These are phyloP conservation scores for Zaprionus ornatus DNA, from an alignment of 1,140 invertebrate species.

Conservation along the genomic window DNA sequence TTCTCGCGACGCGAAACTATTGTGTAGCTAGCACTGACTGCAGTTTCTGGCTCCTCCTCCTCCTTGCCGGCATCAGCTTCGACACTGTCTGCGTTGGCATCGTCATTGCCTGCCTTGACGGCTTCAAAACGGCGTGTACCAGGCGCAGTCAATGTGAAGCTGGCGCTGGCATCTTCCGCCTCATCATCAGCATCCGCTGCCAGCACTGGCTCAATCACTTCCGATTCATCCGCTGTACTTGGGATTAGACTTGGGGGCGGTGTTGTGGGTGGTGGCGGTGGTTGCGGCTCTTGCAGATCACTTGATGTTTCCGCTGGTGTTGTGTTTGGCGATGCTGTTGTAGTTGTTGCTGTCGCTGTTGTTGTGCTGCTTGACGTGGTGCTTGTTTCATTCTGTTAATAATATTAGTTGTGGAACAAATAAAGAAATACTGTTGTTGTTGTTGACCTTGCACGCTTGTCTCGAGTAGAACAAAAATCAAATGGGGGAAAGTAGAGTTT, in stretches of 20 bases:
- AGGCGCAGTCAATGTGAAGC: slow-evolving; percentile 73
- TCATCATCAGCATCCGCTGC: slow-evolving; percentile 31
- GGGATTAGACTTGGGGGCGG: slow-evolving; percentile 64
- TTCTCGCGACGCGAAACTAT: slow-evolving; percentile 65
- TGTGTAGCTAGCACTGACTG: slow-evolving; percentile 78
- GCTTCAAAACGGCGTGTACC: slow-evolving; percentile 32
- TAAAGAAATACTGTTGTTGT: slow-evolving; percentile 59
- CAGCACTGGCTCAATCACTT: slow-evolving; percentile 50
- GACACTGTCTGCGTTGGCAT: slow-evolving; percentile 21
- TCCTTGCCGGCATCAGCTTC: neutral
- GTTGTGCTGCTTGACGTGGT: slow-evolving; percentile 51
- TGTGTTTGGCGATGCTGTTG: slow-evolving; percentile 35
- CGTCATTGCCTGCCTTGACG: slow-evolving; percentile 26
- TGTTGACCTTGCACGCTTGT: slow-evolving; percentile 53
- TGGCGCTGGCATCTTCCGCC: slow-evolving; percentile 72
- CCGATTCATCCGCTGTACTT: slow-evolving; percentile 58
- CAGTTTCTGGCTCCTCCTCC: slow-evolving; percentile 31
- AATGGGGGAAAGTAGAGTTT: slow-evolving; percentile 20
- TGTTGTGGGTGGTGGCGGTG: slow-evolving; percentile 66
- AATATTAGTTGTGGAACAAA: slow-evolving; percentile 82
- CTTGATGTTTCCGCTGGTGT: slow-evolving; percentile 24
- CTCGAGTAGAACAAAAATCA: slow-evolving; percentile 56
- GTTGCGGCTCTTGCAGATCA: slow-evolving; percentile 43
- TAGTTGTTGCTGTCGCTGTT: slow-evolving; percentile 41
- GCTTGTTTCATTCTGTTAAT: slow-evolving; percentile 84